Base-by-base conservation (phyloP, 53 echinoderm and acorn worm genomes). In the Astropecten irregularis region DNA sequence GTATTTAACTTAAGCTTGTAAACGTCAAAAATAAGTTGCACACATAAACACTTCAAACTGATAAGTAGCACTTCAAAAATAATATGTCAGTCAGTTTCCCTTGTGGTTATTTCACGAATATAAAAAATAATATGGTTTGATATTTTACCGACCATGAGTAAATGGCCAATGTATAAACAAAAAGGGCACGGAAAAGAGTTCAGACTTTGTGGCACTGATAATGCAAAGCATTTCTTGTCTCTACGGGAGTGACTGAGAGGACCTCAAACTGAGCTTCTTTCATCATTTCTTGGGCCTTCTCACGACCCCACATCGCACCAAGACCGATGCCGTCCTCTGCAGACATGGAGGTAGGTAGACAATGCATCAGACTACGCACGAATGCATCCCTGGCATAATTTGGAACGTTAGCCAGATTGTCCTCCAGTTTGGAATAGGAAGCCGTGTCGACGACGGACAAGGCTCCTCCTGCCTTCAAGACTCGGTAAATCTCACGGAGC, bases 231-330 rank as follows among this genome's bases (percentile, higher is more conserved):
- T 33, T 62, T 19, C 19, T 32, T 6, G 13, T 42, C 0, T 31
- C 60, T 10, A 79, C 33, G 10, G 33, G 60, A 31, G 38, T 57
- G 32, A 83, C 76, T 33, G 91, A 39, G 55, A 82, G 49, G 3
- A 94, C 64, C 18, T 71, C 84, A 33, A 96, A 89, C 2, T 87
- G 83, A 48, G 68, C 74, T 18, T 35, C 87, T 28, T 61, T 31
- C 23, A 96, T 40, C 60, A 96, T 84, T 61, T 91, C 90, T n/a
- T 48, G 55, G 3, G 91, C 90, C 11, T 66, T 76, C 68, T 93
- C 93, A 29, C 76, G 69, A 0, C 96, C 96, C 93, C 93, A 93
- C 40, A 77, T 34, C 6, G 93, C 87, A 9, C 96, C 96, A n/a
- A 96, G 56, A 5, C 87, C 96, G 16, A 84, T 21, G 5, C 77